Evolutionary conservation across 37 sponge, comb jelly and placozoan genomes (phyloP).

Genomic region (Haliclona indistincta): DNA sequence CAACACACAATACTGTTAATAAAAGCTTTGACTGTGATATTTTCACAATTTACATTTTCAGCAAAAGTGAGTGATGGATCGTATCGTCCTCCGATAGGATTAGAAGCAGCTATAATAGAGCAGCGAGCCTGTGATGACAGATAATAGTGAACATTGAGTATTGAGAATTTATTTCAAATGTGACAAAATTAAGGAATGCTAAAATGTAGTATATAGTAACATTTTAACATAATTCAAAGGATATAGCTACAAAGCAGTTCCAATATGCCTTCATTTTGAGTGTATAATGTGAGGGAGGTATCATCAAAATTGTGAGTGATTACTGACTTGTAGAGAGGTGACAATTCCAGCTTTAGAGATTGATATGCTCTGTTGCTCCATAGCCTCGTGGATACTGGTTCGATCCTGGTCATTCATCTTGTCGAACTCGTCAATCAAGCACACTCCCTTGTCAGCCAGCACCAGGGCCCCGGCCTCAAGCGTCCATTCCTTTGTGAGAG

Average conservation of each 20-base stretch:
- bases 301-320: too few species aligned
- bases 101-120: constrained; percentile 94
- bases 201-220: too few species aligned
- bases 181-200: too few species aligned
- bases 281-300: too few species aligned
- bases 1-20: too few species aligned
- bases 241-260: too few species aligned
- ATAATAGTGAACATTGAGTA: too few species aligned
- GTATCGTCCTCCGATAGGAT: constrained; percentile 97
- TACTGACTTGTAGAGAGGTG: constrained; percentile 93
- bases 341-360: constrained; percentile 99
- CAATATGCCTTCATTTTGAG: too few species aligned
- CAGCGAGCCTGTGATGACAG: constrained; percentile 94
- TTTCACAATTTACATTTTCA: constrained; percentile 88
- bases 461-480: constrained; percentile 99
- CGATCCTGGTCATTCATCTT: constrained; percentile 99
- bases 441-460: constrained; percentile 98
- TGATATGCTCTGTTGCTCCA: constrained; percentile 99
- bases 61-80: constrained; percentile 98
- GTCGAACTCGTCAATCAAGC: constrained; percentile 99
- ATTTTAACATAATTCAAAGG: neutral
- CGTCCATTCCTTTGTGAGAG: constrained; percentile 98
- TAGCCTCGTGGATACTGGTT: constrained; percentile 98
- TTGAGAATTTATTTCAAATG: too few species aligned
- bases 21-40: too few species aligned